phyloP scores from a whole-genome alignment of 2,888 invertebrate genomes.

The Xestia rhomboidea region DNA sequence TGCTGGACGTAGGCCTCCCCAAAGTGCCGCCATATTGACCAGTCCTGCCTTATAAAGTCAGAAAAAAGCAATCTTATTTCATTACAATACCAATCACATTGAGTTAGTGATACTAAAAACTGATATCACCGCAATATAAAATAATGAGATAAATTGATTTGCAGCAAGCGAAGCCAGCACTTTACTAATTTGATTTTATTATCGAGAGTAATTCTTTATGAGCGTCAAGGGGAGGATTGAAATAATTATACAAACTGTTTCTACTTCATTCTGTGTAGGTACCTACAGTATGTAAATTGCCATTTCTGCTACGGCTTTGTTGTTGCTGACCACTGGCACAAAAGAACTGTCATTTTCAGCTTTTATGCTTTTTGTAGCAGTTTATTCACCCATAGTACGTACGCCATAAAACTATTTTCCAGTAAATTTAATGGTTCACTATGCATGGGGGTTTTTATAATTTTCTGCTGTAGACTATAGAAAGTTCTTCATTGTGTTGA shows the following conservation, averaged over 20 bases:
- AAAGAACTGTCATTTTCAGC: background rate
- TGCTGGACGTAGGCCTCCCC: background rate
- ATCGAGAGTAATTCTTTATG: slow-evolving; percentile 32
- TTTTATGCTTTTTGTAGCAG: background rate
- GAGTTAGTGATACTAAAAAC: slow-evolving; percentile 18
- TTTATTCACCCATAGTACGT: background rate
- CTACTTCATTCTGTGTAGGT: background rate
- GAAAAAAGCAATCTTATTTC: slow-evolving; percentile 8
- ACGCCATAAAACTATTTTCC: slow-evolving; percentile 35
- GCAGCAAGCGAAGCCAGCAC: slow-evolving; percentile 9
- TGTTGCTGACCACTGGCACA: slow-evolving; percentile 19
- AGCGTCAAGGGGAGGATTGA: slow-evolving; percentile 8
- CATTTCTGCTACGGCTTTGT: background rate
- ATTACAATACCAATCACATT: background rate
- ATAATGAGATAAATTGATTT: slow-evolving; percentile 36
- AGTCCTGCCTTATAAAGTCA: background rate
- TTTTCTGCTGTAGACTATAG: background rate
- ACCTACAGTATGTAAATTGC: background rate
- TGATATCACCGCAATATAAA: slow-evolving; percentile 18
- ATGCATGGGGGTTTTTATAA: slow-evolving; percentile 23
- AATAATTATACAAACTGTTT: slow-evolving; percentile 11
- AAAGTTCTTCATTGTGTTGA: background rate
- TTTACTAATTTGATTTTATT: slow-evolving; percentile 40
- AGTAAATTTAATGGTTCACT: background rate
- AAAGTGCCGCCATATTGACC: background rate